Evolutionary conservation across 2,888 invertebrate species (phyloP).

Genomic region (Dasysyrphus tricinctus): DNA sequence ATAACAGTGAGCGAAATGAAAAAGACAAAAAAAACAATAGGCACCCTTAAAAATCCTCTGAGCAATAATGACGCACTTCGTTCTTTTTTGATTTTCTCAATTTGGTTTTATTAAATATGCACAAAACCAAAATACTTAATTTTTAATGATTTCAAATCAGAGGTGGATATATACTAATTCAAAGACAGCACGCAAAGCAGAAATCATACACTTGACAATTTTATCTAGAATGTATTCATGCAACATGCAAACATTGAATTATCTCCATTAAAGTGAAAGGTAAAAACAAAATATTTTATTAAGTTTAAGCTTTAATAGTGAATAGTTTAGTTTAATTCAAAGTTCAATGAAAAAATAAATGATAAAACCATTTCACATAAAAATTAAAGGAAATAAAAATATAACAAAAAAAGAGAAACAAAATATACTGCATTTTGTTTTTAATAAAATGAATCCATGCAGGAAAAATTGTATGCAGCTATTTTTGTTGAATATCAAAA

Average conservation of each 20-base stretch:
- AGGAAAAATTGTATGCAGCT: too few species aligned
- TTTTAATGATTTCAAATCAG: background rate
- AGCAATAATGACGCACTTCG: too few species aligned
- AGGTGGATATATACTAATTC: background rate
- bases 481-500: too few species aligned
- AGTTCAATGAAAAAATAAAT: background rate
- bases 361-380: background rate
- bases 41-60: too few species aligned
- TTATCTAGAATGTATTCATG: background rate
- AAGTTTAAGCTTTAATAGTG: background rate
- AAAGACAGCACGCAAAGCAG: conserved; percentile 6
- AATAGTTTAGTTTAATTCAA: background rate
- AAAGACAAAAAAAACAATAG: too few species aligned
- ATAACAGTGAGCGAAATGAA: too few species aligned
- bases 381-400: background rate
- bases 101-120: too few species aligned
- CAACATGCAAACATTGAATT: conserved; percentile 13
- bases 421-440: too few species aligned
- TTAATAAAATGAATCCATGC: too few species aligned
- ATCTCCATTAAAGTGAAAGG: background rate
- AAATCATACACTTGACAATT: conserved; percentile 8
- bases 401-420: background rate
- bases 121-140: background rate
- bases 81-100: too few species aligned
- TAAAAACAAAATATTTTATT: background rate